A percentile compares a stretch with the other conserved stretches of the same genome.
These are phyloP conservation scores for Ennomos quercinarius DNA, from an alignment of 2,888 invertebrate species.

Conservation along the genomic window DNA sequence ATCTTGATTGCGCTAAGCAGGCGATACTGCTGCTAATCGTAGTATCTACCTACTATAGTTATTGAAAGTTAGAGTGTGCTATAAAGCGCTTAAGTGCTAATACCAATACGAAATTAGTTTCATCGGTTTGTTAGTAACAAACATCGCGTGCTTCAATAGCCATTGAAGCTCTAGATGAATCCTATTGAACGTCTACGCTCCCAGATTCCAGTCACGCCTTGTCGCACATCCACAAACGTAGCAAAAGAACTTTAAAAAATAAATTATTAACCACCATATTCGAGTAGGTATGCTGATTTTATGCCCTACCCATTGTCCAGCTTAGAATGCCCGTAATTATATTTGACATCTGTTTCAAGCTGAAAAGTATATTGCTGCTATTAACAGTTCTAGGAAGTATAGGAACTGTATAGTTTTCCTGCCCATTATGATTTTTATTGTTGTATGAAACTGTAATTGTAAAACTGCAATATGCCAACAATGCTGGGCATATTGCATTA, in stretches of 20 bases:
- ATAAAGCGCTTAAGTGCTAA: no score
- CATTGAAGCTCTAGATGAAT: conserved; percentile 21
- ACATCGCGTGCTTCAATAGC: conserved; percentile 14
- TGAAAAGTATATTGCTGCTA: conserved; percentile 29
- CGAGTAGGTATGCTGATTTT: conserved; percentile 2
- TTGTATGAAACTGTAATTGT: conserved; percentile 19
- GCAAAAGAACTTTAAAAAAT: conserved; percentile 36
- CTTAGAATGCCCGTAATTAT: conserved; percentile 35
- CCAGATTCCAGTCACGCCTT: conserved; percentile 38
- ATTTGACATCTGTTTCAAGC: conserved; percentile 36
- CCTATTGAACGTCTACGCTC: conserved; percentile 33
- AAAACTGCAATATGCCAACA: conserved; percentile 4
- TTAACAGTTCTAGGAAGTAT: conserved; percentile 9
- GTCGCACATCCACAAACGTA: conserved; percentile 31
- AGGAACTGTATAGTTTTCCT: conserved; percentile 27
- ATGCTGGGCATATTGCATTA: neutral
- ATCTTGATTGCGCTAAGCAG: no score
- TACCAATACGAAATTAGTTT: neutral
- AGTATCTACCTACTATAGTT: no score
- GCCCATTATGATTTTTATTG: conserved; percentile 23
- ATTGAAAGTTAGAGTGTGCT: no score
- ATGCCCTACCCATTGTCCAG: conserved; percentile 27
- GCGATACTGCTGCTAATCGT: no score
- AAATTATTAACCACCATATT: conserved; percentile 25
- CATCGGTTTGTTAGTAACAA: conserved; percentile 1